Percentiles rank a stretch among this genome's conserved stretches.
Conservation (phyloP, 2,113 vertebrate species). For the Melierax canorus region DNA sequence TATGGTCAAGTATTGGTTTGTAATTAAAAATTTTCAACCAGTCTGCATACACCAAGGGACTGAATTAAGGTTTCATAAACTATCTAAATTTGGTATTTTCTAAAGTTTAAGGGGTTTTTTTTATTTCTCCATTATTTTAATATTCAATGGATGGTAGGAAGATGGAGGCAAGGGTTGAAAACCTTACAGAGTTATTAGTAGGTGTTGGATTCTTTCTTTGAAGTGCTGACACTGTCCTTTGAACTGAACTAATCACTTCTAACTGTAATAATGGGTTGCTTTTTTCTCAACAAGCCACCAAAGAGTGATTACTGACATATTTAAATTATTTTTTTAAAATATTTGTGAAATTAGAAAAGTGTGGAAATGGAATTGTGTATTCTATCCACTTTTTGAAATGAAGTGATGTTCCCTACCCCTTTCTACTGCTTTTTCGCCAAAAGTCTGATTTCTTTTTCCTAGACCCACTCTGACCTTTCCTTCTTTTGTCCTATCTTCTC, state of each 20-base stretch:
- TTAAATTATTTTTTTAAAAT: background rate
- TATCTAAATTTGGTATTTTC: background rate
- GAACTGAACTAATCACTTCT: background rate
- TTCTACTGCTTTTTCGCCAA: background rate
- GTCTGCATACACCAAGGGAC: background rate
- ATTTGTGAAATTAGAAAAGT: background rate
- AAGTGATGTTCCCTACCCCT: background rate
- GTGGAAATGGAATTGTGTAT: background rate
- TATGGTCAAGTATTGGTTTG: background rate
- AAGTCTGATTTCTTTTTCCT: background rate
- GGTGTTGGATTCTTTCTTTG: background rate
- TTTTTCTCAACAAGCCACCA: background rate
- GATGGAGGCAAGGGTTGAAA: background rate
- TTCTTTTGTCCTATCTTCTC: background rate
- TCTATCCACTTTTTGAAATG: background rate
- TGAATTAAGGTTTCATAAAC: background rate
- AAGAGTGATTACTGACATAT: background rate
- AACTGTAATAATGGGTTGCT: background rate
- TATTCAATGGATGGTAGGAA: background rate
- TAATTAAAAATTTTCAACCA: background rate
- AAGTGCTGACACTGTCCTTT: background rate
- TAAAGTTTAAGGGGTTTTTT: background rate
- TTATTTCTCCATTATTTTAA: background rate
- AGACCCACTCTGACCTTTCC: background rate
- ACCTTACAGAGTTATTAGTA: background rate